Evolutionary conservation across 2,797 vertebrate species (phyloP), one percentile per base, ranked within the genome.

Genomic region (Alouatta caraya): DNA sequence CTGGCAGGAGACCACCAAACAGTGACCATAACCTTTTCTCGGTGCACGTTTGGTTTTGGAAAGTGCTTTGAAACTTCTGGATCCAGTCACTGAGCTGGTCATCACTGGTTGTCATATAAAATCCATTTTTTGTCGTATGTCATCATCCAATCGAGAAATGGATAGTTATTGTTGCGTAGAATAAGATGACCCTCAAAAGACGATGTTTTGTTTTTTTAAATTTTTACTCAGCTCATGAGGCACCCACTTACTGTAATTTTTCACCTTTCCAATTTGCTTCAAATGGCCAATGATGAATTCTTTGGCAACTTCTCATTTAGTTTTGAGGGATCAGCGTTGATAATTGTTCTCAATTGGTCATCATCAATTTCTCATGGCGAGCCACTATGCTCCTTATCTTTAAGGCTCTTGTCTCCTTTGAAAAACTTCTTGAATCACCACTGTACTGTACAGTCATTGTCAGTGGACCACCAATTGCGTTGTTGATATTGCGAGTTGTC

Each of bases 41-140:
- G 15, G 64, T n/a, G 7, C 64, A n/a, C n/a, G 15, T n/a, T n/a
- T n/a, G 33, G 15, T 15, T 67, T 67, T 67, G 15, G 33, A 33
- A 67, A 67, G 64, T 19, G 8, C 64, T 67, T 67, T 67, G 15
- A 67, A 67, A 67, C 33, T 19, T 19, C 64, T 67, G 0, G 1
- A n/a, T n/a, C 33, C 33, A 67, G 0, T 33, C 33, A 67, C 33
- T n/a, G 64, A 67, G 64, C 64, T n/a, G 15, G 15, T 67, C 64
- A 67, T n/a, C 17, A 17, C 64, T 2, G 4, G 4, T 67, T 67
- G 64, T 67, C 64, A 67, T n/a, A 67, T 19, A 67, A 67, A n/a
- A 67, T n/a, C 61, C 64, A 67, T 67, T 67, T 33, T 67, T n/a
- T 8, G 8, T 67, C 15, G 0, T 17, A 67, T 0, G 8, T 67